Evolutionary conservation across 1,140 invertebrate genomes (phyloP).

Genomic region (Anoplophora glabripennis): DNA sequence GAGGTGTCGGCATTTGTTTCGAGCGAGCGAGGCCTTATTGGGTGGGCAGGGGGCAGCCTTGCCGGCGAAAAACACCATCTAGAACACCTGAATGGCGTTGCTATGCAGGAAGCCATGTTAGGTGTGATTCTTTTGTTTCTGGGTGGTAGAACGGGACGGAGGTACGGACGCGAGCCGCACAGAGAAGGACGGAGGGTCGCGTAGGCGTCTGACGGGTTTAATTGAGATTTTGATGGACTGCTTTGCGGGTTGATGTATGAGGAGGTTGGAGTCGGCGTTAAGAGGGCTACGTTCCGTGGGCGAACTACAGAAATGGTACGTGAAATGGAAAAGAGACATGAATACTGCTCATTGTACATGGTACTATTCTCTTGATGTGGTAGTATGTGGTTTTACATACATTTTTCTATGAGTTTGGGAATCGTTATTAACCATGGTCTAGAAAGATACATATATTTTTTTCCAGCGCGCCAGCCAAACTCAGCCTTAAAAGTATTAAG

Average conservation of each 20-base stretch:
- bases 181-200: conserved; percentile 9
- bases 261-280: not conserved
- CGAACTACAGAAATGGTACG: too few relatives aligned
- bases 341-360: too few relatives aligned
- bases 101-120: conserved; percentile 45
- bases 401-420: too few relatives aligned
- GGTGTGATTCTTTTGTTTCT: conserved; percentile 45
- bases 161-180: not conserved
- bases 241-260: conserved; percentile 22
- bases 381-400: too few relatives aligned
- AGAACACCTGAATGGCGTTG: conserved; percentile 45
- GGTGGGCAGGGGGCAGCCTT: conserved; percentile 42
- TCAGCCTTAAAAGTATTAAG: too few relatives aligned
- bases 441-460: too few relatives aligned
- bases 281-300: too few relatives aligned
- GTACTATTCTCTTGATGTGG: too few relatives aligned
- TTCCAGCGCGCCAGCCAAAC: too few relatives aligned
- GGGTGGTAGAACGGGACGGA: conserved; percentile 42
- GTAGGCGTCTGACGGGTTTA: conserved; percentile 36
- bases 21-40: conserved; percentile 26
- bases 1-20: conserved; percentile 11
- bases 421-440: too few relatives aligned
- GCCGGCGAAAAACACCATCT: conserved; percentile 42
- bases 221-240: conserved; percentile 30
- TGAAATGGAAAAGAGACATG: too few relatives aligned